Evolutionary conservation across 2,797 vertebrate species (phyloP), one percentile per base, ranked within the genome.

Genomic region (Limosa lapponica): DNA sequence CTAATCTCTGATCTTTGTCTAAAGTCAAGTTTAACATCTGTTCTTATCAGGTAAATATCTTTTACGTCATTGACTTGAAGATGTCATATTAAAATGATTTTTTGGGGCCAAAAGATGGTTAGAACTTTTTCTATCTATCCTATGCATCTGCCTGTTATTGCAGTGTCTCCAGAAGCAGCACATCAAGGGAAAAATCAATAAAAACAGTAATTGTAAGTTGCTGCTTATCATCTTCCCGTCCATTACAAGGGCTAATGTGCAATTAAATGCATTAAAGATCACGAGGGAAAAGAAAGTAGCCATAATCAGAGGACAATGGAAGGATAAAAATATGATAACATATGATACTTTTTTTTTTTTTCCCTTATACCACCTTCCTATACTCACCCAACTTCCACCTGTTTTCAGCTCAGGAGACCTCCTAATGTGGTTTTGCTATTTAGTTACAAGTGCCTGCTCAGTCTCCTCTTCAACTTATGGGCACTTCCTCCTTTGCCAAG

Each of bases 191-290:
- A 91, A 95, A 95, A 94, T 90, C 89, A 93, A 87, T 95, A 93
- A 82, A 58, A 64, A 4, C 57, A 59, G 59, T 87, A 91, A 85
- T 83, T n/a, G 5, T 86, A 87, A 91, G 32, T 82, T 92, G 84
- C 91, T 94, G 94, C 78, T 94, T 96, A 89, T 87, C 82, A 62
- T 90, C 87, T 94, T 95, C 87, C 55, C 3, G 1, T 80, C 74
- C 80, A 89, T 87, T 67, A 80, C 39, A 80, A 58, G 87, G 48
- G 39, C 78, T 97, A 95, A 87, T 85, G 93, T 93, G 64, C 94
- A 95, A 89, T 94, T 87, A 94, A 89, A 81, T 73, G 78, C 87
- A 87, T 96, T 93, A 85, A 93, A 80, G 79, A 66, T 82, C 74
- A 69, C 0, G 4, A 32, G 9, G 36, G 49, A 18, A 10, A 73